Percentiles rank a stretch among this genome's conserved stretches.
Evolutionary conservation across 2,113 vertebrate species (phyloP).

Genomic region (Edolisoma coerulescens): DNA sequence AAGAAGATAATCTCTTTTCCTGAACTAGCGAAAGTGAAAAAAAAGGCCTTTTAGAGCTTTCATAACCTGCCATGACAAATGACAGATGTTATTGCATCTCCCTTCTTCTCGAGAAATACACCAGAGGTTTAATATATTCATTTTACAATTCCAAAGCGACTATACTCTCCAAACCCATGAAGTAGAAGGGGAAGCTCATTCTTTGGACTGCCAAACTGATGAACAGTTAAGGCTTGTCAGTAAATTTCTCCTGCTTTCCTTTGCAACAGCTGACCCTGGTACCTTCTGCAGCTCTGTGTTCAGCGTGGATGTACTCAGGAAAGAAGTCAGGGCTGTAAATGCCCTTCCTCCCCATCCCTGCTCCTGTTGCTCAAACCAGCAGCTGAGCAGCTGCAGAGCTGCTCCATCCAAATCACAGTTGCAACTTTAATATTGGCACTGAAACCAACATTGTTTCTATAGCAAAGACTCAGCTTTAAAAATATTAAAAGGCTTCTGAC

Average conservation of each 20-base stretch:
- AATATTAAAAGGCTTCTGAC: background rate
- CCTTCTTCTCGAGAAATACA: background rate
- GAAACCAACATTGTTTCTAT: background rate
- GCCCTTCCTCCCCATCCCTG: background rate
- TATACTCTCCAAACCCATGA: background rate
- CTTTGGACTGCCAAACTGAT: background rate
- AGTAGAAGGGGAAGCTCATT: background rate
- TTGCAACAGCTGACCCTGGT: background rate
- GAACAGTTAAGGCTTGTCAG: background rate
- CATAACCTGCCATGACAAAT: background rate
- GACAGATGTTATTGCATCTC: background rate
- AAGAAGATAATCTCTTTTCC: background rate
- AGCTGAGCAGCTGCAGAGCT: background rate
- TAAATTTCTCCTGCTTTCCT: background rate
- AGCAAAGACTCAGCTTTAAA: background rate
- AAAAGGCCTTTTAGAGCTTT: background rate
- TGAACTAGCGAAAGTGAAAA: background rate
- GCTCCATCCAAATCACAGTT: background rate
- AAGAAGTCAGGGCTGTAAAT: background rate
- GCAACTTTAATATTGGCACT: background rate
- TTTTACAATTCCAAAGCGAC: background rate
- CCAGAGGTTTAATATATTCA: background rate
- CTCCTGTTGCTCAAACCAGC: background rate
- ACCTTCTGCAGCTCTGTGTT: accelerated
- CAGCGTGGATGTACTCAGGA: background rate